Evolutionary conservation across 37 sponge, comb jelly and placozoan species (phyloP), one percentile per base, ranked within the genome.

Genomic region (Spongilla lacustris): DNA sequence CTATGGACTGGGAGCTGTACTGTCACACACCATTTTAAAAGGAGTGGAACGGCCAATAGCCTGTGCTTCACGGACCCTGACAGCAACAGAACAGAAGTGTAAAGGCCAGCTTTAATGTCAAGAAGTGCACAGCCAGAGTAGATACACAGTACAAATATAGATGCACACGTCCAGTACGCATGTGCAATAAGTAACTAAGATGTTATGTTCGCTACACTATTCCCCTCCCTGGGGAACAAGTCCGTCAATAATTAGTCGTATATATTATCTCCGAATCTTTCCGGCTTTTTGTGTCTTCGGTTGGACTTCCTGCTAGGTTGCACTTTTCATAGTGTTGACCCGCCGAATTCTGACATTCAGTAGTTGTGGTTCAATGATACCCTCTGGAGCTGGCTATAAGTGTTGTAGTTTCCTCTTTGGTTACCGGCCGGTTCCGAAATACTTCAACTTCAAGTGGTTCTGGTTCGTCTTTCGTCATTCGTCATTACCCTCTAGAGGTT

Each of bases 51-150:
- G 77, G 30, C 90, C 90, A 2, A 50, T 93, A 10, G 87, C 90
- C 4, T 90, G 69, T 66, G 91, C 91, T 13, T 93, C 94, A 1
- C 81, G 94, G 17, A 89, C 79, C 2, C 69, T 93, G 26, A 26
- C 86, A 17, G 28, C 68, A 28, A 32, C 69, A 29, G 93, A 92
- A 69, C 37, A 69, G 11, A 92, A 88, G n/a, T 46, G 46, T 46
- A 46, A 46, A 46, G 46, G 8, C 46, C 46, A 46, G 46, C 46
- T 46, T n/a, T n/a, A n/a, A n/a, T n/a, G n/a, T n/a, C n/a, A n/a
- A n/a, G 46, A 46, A 46, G 46, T 46, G 46, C 46, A 8, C 46
- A 46, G 8, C 8, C 4, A 4, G 8, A 4, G 8, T 10, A 46
- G 46, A 46, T 8, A 46, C 8, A 46, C 8, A 10, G 8, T 46